Conservation (phyloP, 2,113 vertebrate species). For the Haemorhous mexicanus region DNA sequence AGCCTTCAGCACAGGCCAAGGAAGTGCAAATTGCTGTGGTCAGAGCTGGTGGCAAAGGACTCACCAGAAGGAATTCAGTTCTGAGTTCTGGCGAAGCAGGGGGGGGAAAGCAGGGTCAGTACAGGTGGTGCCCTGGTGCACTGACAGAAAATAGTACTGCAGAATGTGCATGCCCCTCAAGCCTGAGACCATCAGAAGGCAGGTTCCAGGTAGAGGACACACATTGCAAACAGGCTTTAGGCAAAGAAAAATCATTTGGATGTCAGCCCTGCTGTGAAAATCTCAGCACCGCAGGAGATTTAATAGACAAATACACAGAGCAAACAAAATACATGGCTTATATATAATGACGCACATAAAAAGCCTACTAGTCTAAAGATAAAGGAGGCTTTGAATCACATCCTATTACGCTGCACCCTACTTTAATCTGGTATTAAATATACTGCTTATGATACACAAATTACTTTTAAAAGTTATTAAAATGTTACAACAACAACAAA, state of each 20-base stretch:
- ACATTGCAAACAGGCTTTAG: background rate
- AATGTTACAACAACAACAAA: constrained; percentile 57
- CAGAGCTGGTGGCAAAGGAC: background rate
- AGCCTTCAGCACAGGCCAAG: constrained; percentile 59
- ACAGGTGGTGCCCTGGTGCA: background rate
- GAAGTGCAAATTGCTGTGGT: constrained; percentile 57
- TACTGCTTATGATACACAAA: constrained; percentile 45
- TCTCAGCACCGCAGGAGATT: background rate
- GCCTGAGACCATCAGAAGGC: background rate
- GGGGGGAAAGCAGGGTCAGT: background rate
- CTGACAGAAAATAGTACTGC: background rate
- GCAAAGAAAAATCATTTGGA: background rate
- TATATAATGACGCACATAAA: background rate
- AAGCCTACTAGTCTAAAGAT: background rate
- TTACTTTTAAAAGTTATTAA: constrained; percentile 21
- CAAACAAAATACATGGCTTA: constrained; percentile 17
- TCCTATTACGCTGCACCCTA: constrained; percentile 41
- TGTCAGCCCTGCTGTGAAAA: background rate
- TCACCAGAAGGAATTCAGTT: constrained; percentile 9
- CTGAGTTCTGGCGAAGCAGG: background rate
- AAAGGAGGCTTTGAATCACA: constrained; percentile 34
- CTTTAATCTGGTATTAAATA: constrained; percentile 36
- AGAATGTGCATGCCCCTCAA: background rate
- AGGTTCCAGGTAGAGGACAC: background rate
- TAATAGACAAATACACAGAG: background rate